phyloP scores from a whole-genome alignment of 2,113 vertebrate species.

The Rhinoptilus africanus region DNA sequence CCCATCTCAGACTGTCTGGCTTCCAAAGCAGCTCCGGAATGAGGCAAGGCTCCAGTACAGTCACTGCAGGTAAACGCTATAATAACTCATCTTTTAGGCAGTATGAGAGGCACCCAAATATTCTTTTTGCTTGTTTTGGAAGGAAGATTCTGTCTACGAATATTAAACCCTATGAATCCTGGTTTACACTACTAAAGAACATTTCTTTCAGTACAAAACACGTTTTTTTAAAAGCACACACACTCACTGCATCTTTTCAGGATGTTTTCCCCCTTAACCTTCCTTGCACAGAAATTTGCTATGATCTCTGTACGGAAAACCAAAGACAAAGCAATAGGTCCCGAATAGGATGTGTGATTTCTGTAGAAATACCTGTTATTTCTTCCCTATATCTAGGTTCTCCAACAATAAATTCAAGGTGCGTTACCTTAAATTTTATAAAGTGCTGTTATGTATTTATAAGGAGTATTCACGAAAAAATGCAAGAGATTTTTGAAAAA shows the following conservation, averaged over 20 bases:
- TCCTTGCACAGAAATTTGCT: background rate
- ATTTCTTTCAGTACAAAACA: background rate
- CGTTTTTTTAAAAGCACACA: background rate
- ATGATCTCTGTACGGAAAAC: background rate
- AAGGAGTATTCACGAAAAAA: background rate
- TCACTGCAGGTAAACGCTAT: background rate
- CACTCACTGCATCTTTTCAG: background rate
- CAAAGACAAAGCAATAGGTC: background rate
- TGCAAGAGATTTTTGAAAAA: background rate
- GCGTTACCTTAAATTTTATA: background rate
- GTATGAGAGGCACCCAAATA: background rate
- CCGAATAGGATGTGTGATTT: background rate
- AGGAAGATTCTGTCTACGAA: background rate
- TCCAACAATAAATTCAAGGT: background rate
- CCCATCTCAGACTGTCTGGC: background rate
- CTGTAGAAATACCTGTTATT: background rate
- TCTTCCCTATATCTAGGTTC: background rate
- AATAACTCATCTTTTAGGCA: background rate
- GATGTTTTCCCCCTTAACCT: background rate
- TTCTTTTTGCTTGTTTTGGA: background rate
- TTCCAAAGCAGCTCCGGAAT: background rate
- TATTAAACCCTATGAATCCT: background rate
- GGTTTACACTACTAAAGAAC: background rate
- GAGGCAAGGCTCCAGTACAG: background rate
- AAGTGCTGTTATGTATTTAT: background rate